Evolutionary conservation across 2,888 invertebrate species (phyloP).

Genomic region (Epinotia nisella): DNA sequence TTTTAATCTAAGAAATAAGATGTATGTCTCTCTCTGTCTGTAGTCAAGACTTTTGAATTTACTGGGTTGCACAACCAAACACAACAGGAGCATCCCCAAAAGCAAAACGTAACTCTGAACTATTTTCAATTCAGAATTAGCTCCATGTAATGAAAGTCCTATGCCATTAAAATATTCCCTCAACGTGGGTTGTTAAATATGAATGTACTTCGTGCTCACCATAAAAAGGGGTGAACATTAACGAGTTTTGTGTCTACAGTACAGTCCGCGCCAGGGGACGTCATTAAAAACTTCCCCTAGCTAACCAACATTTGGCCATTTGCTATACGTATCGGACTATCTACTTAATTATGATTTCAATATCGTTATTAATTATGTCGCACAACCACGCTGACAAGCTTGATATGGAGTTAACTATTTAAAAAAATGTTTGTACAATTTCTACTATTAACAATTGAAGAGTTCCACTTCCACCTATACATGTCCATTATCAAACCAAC

Average conservation of each 20-base stretch:
- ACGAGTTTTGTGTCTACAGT: slow-evolving; percentile 51
- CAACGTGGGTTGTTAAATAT: slow-evolving; percentile 47
- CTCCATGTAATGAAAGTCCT: not conserved
- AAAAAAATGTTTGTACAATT: no score
- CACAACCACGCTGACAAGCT: no score
- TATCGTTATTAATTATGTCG: slow-evolving; percentile 4
- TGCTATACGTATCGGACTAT: slow-evolving; percentile 16
- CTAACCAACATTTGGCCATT: slow-evolving; percentile 38
- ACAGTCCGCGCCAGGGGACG: slow-evolving; percentile 48
- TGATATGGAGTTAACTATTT: no score
- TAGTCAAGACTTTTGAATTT: no score
- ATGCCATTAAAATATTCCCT: slow-evolving; percentile 44
- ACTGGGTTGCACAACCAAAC: not conserved
- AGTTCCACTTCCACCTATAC: no score
- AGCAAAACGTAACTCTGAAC: not conserved
- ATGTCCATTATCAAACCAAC: no score
- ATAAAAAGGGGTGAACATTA: slow-evolving; percentile 49
- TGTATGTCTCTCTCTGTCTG: no score
- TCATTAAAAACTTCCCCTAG: slow-evolving; percentile 54
- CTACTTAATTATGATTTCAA: slow-evolving; percentile 33
- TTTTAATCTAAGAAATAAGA: no score
- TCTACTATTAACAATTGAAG: no score
- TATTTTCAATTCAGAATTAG: not conserved
- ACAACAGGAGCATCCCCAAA: not conserved
- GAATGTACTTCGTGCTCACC: slow-evolving; percentile 47